Evolutionary conservation across 2,797 vertebrate genomes (phyloP).

Genomic region (Poecilia picta): DNA sequence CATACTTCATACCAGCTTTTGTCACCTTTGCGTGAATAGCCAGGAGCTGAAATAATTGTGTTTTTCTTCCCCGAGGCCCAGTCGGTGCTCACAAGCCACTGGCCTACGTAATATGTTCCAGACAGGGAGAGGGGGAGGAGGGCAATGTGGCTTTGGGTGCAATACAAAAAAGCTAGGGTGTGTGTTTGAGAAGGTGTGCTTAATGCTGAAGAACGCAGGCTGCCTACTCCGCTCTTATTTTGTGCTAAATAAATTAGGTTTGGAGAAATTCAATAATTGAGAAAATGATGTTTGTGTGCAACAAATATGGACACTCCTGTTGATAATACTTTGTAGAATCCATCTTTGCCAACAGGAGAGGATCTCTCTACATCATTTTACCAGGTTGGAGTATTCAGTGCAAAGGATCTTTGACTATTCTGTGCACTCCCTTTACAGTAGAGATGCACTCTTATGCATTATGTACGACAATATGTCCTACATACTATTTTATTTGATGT

Average conservation of each 20-base stretch:
- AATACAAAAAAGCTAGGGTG: conserved; percentile 38
- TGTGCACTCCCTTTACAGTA: background rate
- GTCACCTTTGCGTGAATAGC: conserved; percentile 82
- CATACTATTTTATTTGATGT: background rate
- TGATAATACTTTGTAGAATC: background rate
- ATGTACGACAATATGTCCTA: background rate
- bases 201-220: conserved; percentile 23
- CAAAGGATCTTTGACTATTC: background rate
- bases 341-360: background rate
- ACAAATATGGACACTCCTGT: background rate
- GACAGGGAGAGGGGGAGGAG: conserved; percentile 29
- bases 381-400: background rate
- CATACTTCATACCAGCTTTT: conserved; percentile 86
- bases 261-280: background rate
- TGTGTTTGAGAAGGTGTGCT: conserved; percentile 23
- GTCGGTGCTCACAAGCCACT: conserved; percentile 79
- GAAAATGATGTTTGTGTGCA: background rate
- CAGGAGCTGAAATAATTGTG: conserved; percentile 81
- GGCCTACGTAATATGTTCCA: conserved; percentile 83
- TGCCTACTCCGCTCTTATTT: conserved; percentile 6
- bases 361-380: background rate
- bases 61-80: conserved; percentile 78
- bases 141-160: conserved; percentile 47
- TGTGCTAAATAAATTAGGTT: background rate
- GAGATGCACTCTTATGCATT: background rate